These are phyloP conservation scores for Epinephelus cyanopodus DNA, from an alignment of 2,113 vertebrate genomes.

Conservation along the genomic window DNA sequence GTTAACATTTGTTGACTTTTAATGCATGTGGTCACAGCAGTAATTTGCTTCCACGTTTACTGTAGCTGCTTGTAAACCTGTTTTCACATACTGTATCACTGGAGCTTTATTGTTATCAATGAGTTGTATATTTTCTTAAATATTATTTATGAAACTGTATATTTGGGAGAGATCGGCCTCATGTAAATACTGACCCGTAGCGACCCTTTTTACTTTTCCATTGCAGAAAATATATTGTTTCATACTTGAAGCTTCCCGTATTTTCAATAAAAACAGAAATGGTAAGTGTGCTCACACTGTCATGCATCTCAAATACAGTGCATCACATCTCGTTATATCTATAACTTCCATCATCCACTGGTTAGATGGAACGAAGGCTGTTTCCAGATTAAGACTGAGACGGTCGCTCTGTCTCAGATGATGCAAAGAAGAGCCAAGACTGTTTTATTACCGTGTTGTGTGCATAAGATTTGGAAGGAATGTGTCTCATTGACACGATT, in stretches of 20 bases:
- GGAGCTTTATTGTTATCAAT: constrained; percentile 68
- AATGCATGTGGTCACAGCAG: constrained; percentile 34
- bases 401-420: background rate
- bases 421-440: background rate
- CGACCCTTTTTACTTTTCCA: constrained; percentile 61
- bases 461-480: background rate
- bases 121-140: constrained; percentile 68
- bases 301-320: background rate
- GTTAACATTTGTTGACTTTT: constrained; percentile 34
- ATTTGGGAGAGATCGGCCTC: constrained; percentile 54
- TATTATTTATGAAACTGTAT: constrained; percentile 80
- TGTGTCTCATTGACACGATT: background rate
- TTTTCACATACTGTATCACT: constrained; percentile 68
- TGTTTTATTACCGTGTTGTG: background rate
- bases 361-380: background rate
- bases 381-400: background rate
- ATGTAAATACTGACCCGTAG: constrained; percentile 61
- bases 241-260: constrained; percentile 70
- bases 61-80: constrained; percentile 58
- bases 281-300: background rate
- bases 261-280: constrained; percentile 79
- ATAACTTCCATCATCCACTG: background rate
- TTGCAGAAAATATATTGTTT: constrained; percentile 69
- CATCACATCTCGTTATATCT: background rate
- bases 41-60: constrained; percentile 45